These are phyloP conservation scores for Neodontobutis hainanensis DNA, from an alignment of 2,113 vertebrate genomes.

Conservation along the genomic window DNA sequence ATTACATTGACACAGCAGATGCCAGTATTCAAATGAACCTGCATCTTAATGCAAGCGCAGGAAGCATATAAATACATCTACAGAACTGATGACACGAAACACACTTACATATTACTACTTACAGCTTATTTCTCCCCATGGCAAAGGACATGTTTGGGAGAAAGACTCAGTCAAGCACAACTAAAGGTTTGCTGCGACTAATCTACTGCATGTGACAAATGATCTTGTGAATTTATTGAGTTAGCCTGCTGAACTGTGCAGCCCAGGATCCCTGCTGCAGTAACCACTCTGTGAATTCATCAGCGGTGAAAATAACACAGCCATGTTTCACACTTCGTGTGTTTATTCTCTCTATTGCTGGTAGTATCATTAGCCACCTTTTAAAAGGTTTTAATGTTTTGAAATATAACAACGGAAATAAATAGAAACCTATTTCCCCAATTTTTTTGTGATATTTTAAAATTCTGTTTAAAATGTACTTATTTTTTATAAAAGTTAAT, in stretches of 20 bases:
- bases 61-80: constrained; percentile 21
- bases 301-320: background rate
- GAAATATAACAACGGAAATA: too few relatives aligned
- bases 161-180: background rate
- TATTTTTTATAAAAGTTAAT: too few relatives aligned
- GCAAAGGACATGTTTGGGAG: constrained; percentile 6
- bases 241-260: background rate
- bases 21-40: background rate
- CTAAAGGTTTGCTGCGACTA: constrained; percentile 18
- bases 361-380: too few relatives aligned
- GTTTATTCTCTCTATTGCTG: too few relatives aligned
- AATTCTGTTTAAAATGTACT: too few relatives aligned
- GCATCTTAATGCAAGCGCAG: constrained; percentile 16
- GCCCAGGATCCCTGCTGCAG: background rate
- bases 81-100: constrained; percentile 34
- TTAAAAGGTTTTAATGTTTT: too few relatives aligned
- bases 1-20: background rate
- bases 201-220: constrained; percentile 27
- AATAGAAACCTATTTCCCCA: too few relatives aligned
- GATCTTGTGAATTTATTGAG: constrained; percentile 20
- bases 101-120: constrained; percentile 1
- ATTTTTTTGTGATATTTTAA: too few relatives aligned
- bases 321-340: too few relatives aligned
- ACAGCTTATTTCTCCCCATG: background rate
- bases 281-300: background rate